phyloP scores from a whole-genome alignment of 2,113 vertebrate genomes.

The Chloebia gouldiae region DNA sequence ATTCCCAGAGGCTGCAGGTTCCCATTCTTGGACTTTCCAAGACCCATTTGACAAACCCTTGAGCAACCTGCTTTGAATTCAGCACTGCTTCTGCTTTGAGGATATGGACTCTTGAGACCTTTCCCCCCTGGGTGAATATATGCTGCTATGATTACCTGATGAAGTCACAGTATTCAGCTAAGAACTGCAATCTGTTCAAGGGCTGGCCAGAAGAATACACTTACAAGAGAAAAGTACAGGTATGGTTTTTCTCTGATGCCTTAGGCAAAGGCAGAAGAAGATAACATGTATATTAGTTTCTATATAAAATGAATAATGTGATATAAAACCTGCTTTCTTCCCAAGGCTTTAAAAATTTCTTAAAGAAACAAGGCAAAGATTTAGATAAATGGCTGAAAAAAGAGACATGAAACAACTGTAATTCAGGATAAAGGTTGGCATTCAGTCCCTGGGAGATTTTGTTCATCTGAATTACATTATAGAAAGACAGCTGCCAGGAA shows the following conservation, averaged over 20 bases:
- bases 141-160: neutral
- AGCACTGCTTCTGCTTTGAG: neutral
- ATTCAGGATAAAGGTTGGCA: neutral
- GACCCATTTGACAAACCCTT: neutral
- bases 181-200: neutral
- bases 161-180: neutral
- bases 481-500: neutral
- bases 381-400: neutral
- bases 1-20: neutral
- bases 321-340: neutral
- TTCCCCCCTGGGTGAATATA: neutral
- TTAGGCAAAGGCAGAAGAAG: neutral
- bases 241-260: accelerated
- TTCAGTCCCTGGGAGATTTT: neutral
- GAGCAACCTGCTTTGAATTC: neutral
- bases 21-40: neutral
- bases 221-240: neutral
- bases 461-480: neutral
- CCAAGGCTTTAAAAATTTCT: neutral
- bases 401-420: neutral
- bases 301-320: neutral
- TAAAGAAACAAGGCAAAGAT: neutral
- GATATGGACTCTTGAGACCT: neutral
- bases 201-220: neutral
- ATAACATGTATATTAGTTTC: neutral